Evolutionary conservation across 2,797 vertebrate species (phyloP).

Genomic region (Hybognathus amarus): DNA sequence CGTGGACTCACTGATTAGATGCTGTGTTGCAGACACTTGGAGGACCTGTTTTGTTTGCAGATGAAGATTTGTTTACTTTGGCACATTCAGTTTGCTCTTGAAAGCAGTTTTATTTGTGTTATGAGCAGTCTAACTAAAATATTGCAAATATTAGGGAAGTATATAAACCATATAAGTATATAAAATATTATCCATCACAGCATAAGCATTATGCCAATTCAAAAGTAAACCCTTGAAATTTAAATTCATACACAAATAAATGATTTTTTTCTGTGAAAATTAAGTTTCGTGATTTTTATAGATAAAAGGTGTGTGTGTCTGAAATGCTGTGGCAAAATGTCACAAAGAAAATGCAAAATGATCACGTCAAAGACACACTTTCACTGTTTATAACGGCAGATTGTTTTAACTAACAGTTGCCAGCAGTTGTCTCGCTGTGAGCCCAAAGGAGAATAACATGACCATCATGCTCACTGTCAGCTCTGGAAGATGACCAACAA

Average conservation of each 20-base stretch:
- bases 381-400: constrained; percentile 46
- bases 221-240: neutral
- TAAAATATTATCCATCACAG: neutral
- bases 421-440: constrained; percentile 64
- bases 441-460: constrained; percentile 65
- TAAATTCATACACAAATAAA: neutral
- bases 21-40: constrained; percentile 46
- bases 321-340: neutral
- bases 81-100: constrained; percentile 53
- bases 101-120: constrained; percentile 45
- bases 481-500: constrained; percentile 69
- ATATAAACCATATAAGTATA: neutral
- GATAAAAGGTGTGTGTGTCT: neutral
- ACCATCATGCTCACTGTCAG: constrained; percentile 70
- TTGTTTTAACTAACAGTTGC: constrained; percentile 52
- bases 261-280: neutral
- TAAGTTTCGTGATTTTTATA: neutral
- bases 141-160: constrained; percentile 4
- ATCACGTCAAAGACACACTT: constrained; percentile 3
- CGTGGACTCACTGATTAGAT: constrained; percentile 54
- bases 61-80: constrained; percentile 57
- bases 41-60: constrained; percentile 55
- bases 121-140: constrained; percentile 6
- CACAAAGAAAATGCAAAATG: constrained; percentile 23
- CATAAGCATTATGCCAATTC: neutral